phyloP scores from a whole-genome alignment of 1,140 invertebrate genomes.

The Drosophila melanogaster region Release_6_plus_ISO1_MT NT_033779.5:12387501-12388000 shows the following conservation, averaged over 20 bases:
- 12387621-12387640: no score
- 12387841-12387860: background rate
- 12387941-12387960: slow-evolving; percentile 67
- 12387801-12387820: background rate
- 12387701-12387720: no score
- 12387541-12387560: slow-evolving; percentile 8
- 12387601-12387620: background rate
- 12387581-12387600: background rate
- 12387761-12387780: no score
- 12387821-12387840: background rate
- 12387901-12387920: slow-evolving; percentile 8
- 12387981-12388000: slow-evolving; percentile 63
- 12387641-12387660: background rate
- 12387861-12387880: background rate
- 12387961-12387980: slow-evolving; percentile 38
- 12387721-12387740: no score
- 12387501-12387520: slow-evolving; percentile 6
- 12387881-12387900: background rate
- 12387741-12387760: no score
- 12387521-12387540: slow-evolving; percentile 21
- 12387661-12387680: background rate
- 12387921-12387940: slow-evolving; percentile 15
- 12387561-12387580: background rate
- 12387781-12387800: no score
- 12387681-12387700: no score